A percentile compares a stretch with the other conserved stretches of the same genome.
These are phyloP conservation scores for Ciconia boyciana DNA, from an alignment of 2,113 vertebrate species.

Conservation along the genomic window DNA sequence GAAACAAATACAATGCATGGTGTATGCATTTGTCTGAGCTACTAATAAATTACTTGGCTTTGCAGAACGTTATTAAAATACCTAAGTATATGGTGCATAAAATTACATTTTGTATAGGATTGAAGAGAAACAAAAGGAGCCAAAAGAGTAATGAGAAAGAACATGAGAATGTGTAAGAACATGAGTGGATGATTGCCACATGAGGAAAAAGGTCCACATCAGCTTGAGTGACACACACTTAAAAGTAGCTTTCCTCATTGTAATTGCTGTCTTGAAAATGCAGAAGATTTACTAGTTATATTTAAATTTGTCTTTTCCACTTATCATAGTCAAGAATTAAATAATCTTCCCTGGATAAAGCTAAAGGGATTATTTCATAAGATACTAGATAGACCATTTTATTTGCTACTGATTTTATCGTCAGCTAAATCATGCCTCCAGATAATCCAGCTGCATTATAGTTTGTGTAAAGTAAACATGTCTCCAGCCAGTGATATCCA, in stretches of 20 bases:
- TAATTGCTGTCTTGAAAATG: neutral
- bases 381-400: neutral
- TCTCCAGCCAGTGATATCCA: neutral
- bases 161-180: neutral
- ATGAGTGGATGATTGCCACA: neutral
- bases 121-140: neutral
- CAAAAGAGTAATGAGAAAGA: neutral
- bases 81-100: conserved; percentile 39
- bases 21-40: neutral
- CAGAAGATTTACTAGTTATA: neutral
- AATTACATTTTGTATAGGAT: conserved; percentile 5
- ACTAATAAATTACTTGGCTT: neutral
- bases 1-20: neutral
- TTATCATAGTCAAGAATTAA: neutral
- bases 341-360: neutral
- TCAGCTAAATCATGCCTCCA: neutral
- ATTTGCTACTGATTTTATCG: neutral
- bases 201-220: neutral
- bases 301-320: neutral
- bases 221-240: neutral
- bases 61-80: neutral
- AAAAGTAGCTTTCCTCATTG: neutral
- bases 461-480: neutral
- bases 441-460: neutral
- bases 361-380: neutral